phyloP scores from a whole-genome alignment of 1,140 invertebrate genomes.

The Kradibia gibbosae region DNA sequence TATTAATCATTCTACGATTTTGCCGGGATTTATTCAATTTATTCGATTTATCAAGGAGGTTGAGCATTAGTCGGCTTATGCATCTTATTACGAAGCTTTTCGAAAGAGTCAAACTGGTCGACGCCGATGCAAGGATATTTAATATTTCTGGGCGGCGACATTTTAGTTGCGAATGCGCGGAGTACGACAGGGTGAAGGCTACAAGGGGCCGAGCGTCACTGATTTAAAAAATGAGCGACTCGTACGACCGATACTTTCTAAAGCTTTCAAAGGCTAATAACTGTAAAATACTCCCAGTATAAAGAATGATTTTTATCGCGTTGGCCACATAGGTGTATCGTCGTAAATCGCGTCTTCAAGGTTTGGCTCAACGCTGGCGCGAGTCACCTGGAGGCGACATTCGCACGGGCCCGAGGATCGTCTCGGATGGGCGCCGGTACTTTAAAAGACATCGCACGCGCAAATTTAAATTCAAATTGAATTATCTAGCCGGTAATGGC shows the following conservation, averaged over 20 bases:
- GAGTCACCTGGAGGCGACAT: neutral
- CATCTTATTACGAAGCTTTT: neutral
- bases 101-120: neutral
- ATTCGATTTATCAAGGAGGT: no score
- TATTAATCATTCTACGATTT: no score
- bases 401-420: neutral
- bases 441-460: constrained; percentile 39
- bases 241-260: constrained; percentile 30
- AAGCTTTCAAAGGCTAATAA: constrained; percentile 46
- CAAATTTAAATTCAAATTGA: constrained; percentile 46
- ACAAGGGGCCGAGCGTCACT: neutral
- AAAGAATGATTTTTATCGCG: constrained; percentile 36
- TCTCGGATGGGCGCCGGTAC: neutral
- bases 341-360: constrained; percentile 29
- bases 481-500: constrained; percentile 36
- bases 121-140: constrained; percentile 27
- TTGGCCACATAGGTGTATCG: constrained; percentile 20
- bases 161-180: neutral
- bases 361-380: neutral
- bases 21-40: no score
- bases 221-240: constrained; percentile 19
- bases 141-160: neutral
- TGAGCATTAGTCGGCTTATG: no score
- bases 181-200: neutral
- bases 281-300: constrained; percentile 26